phyloP scores from a whole-genome alignment of 1,140 invertebrate species.

The Camponotus floridanus region DNA sequence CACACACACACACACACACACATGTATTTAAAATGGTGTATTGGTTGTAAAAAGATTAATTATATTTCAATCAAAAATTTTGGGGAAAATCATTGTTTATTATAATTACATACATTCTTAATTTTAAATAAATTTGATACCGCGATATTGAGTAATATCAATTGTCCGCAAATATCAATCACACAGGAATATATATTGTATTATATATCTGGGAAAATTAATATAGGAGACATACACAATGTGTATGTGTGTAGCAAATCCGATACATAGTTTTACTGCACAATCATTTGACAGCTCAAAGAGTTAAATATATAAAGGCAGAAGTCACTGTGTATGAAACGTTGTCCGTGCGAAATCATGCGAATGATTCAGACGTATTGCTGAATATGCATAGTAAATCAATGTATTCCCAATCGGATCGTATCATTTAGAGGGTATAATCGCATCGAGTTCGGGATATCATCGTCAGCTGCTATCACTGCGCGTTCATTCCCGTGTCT shows the following conservation, averaged over 20 bases:
- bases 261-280: not conserved
- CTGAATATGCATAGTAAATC: slow-evolving; percentile 44
- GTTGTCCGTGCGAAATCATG: slow-evolving; percentile 38
- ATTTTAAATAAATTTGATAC: slow-evolving; percentile 13
- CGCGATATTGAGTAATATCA: not conserved
- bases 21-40: too few relatives aligned
- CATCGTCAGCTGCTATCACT: slow-evolving; percentile 31
- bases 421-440: slow-evolving; percentile 53
- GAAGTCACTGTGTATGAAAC: not conserved
- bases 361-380: slow-evolving; percentile 56
- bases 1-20: too few relatives aligned
- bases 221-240: too few relatives aligned
- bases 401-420: slow-evolving; percentile 52
- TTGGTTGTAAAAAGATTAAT: too few relatives aligned
- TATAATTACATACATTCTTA: not conserved
- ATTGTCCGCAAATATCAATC: not conserved
- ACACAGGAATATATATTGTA: slow-evolving; percentile 2
- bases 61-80: not conserved
- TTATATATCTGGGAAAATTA: slow-evolving; percentile 15
- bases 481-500: slow-evolving; percentile 16
- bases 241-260: not conserved
- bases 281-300: slow-evolving; percentile 2
- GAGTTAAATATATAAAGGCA: not conserved
- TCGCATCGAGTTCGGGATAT: slow-evolving; percentile 23
- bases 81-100: not conserved